phyloP scores from a whole-genome alignment of 2,888 invertebrate species.

The Byasa hedistus region DNA sequence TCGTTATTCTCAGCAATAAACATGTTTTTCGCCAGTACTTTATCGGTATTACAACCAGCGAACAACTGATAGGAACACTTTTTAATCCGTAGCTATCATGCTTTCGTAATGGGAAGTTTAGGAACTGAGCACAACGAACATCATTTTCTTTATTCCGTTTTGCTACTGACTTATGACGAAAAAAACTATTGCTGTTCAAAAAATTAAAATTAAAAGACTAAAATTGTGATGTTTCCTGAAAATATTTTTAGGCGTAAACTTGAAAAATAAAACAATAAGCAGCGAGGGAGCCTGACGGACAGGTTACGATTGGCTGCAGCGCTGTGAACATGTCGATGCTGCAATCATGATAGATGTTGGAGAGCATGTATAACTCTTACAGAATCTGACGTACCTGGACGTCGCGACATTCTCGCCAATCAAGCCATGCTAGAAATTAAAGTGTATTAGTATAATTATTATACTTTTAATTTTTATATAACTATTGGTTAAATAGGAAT shows the following conservation, averaged over 20 bases:
- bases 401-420: neutral
- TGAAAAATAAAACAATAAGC: neutral
- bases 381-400: neutral
- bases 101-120: neutral
- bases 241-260: neutral
- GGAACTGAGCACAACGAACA: neutral
- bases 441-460: too few species aligned
- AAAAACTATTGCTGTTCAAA: too few species aligned
- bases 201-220: neutral
- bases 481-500: too few species aligned
- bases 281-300: neutral
- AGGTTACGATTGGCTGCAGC: neutral
- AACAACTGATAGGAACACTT: neutral
- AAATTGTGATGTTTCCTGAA: neutral
- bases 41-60: neutral
- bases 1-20: constrained; percentile 47
- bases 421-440: neutral
- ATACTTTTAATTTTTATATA: too few species aligned
- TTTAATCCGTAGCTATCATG: neutral
- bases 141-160: too few species aligned
- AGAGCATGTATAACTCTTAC: neutral
- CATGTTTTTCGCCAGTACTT: constrained; percentile 31
- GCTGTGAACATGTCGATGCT: neutral
- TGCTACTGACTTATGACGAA: too few species aligned
- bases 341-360: neutral